Evolutionary conservation across 1,140 invertebrate genomes (phyloP), one percentile per base, ranked within the genome.

Genomic region (Manduca sexta): DNA sequence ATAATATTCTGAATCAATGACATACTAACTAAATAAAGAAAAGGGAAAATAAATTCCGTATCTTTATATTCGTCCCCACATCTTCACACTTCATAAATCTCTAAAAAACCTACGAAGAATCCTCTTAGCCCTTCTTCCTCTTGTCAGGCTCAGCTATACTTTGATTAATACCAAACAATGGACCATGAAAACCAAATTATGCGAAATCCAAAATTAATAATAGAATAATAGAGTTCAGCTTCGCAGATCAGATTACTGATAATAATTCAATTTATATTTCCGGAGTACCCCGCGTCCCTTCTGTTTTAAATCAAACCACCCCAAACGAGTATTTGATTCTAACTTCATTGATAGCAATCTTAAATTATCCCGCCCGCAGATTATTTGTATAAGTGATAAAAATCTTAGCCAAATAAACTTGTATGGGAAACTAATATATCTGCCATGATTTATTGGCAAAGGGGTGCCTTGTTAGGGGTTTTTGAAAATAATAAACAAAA

Each of bases 191-290:
- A 43, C 41, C 13, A 15, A 41, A 41, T 55, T 55, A 49, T 44
- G 41, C 35, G 14, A 15, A 49, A 12, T 16, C 29, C 21, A 49
- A 49, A 49, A 49, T 54, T 45, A 39, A 49, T 55, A 55, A 54
- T 41, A 37, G 30, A 41, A 49, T 49, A 55, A 56, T 56, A 42
- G 44, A 50, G 18, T 47, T 31, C 35, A 49, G 35, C 34, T 45
- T 45, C 37, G 46, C 29, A 37, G 13, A 69, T 70, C 67, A 71
- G 43, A 69, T 76, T 73, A 64, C 52, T 69, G 78, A 82, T 82
- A 79, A 78, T 68, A 76, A 78, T 80, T 82, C 76, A 78, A 82
- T 82, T 82, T 80, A 76, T 82, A 77, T 80, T 74, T 80, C 65
- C 65, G 69, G 64, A 60, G 59, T 65, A 69, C 52, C 57, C 64